Conservation (phyloP, 2,888 invertebrate genomes). For the Hydroisotoma schaefferi region DNA sequence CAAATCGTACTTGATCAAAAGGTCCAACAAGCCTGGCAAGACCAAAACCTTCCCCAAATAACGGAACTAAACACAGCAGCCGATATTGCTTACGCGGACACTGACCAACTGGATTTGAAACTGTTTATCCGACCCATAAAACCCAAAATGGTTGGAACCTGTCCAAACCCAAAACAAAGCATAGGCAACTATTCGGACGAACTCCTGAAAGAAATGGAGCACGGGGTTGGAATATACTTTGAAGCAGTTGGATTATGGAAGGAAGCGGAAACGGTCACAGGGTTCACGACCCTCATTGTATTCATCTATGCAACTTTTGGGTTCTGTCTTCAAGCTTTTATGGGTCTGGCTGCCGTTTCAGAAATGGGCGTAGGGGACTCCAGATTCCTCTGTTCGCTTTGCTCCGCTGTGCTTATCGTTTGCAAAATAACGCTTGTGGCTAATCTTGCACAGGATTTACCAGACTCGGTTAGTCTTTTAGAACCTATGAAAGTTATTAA, state of each 20-base stretch:
- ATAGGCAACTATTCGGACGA: neutral
- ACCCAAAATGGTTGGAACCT: too few relatives aligned
- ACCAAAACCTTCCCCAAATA: too few relatives aligned
- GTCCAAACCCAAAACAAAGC: too few relatives aligned
- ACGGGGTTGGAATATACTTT: constrained; percentile 17
- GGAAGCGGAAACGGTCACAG: constrained; percentile 9
- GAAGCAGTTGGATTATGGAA: constrained; percentile 23
- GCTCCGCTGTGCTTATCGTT: constrained; percentile 13
- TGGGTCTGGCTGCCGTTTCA: constrained; percentile 8
- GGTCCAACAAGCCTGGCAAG: too few relatives aligned
- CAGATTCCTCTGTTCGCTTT: neutral
- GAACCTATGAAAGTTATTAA: too few relatives aligned
- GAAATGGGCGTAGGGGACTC: constrained; percentile 14
- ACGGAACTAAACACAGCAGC: too few relatives aligned
- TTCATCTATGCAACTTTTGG: constrained; percentile 21
- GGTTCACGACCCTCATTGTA: constrained; percentile 20
- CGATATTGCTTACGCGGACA: too few relatives aligned
- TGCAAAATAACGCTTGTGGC: constrained; percentile 22
- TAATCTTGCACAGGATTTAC: constrained; percentile 18
- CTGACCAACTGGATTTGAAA: too few relatives aligned
- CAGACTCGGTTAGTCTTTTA: constrained; percentile 21
- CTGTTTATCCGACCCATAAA: too few relatives aligned
- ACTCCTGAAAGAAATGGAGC: neutral
- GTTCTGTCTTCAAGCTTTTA: constrained; percentile 23
- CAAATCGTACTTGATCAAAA: too few relatives aligned